Percentiles rank a stretch among this genome's conserved stretches.
Evolutionary conservation across 1,140 invertebrate species (phyloP).

Genomic region (Ips typographus): DNA sequence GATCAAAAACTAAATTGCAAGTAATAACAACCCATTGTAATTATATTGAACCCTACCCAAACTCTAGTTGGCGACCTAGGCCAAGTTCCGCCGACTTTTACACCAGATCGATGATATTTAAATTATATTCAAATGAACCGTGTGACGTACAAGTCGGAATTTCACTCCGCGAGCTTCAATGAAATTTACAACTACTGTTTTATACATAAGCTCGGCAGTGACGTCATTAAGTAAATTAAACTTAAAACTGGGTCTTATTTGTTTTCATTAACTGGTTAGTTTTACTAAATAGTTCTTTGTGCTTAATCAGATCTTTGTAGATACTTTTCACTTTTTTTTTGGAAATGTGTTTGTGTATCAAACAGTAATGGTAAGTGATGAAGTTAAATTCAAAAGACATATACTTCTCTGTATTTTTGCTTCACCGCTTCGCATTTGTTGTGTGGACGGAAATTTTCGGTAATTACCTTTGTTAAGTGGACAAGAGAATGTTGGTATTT

Average conservation of each 20-base stretch:
- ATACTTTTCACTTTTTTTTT: too few species aligned
- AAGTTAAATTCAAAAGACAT: too few species aligned
- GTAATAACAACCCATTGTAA: background rate
- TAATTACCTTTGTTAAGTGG: too few species aligned
- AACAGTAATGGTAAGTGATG: too few species aligned
- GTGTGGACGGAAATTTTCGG: too few species aligned
- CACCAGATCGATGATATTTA: constrained; percentile 37
- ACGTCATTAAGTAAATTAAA: constrained; percentile 36
- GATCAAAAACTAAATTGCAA: background rate
- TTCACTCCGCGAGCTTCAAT: constrained; percentile 35
- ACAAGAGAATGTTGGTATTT: too few species aligned
- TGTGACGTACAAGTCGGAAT: constrained; percentile 37
- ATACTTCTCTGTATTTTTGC: too few species aligned
- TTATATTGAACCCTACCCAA: background rate
- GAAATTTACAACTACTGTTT: constrained; percentile 39
- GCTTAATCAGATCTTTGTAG: background rate
- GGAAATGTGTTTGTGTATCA: too few species aligned
- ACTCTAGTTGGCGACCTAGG: constrained; percentile 26
- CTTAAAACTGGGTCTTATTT: constrained; percentile 33
- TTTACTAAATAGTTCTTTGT: too few species aligned
- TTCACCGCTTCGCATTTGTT: too few species aligned
- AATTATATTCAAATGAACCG: constrained; percentile 39
- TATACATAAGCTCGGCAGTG: constrained; percentile 31
- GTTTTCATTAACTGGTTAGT: constrained; percentile 11
- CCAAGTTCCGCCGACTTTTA: constrained; percentile 37